phyloP scores from a whole-genome alignment of 2,888 invertebrate species.

The Agonopterix heracliana region DNA sequence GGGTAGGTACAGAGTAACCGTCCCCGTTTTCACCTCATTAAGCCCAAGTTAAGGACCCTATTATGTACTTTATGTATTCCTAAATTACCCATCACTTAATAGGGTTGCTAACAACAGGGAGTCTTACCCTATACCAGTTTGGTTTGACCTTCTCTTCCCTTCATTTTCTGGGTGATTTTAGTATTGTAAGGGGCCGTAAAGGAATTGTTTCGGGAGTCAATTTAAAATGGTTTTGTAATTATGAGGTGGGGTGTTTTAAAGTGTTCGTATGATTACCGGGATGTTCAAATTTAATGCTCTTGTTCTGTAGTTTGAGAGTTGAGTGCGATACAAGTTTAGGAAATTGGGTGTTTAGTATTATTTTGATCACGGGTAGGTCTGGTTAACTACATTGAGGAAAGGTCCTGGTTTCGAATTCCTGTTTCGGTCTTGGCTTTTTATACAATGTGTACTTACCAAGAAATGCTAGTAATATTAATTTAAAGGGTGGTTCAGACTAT shows the following conservation, averaged over 20 bases:
- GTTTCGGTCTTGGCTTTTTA: too few relatives aligned
- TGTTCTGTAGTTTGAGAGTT: constrained; percentile 25
- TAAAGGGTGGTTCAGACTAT: too few relatives aligned
- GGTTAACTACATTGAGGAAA: too few relatives aligned
- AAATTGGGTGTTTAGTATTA: constrained; percentile 1
- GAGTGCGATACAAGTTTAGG: constrained; percentile 31
- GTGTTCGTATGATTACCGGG: constrained; percentile 67
- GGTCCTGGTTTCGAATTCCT: too few relatives aligned
- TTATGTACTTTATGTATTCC: constrained; percentile 76
- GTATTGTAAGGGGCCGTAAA: constrained; percentile 7
- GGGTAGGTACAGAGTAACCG: constrained; percentile 46
- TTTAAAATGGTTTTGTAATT: constrained; percentile 34
- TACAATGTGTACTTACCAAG: too few relatives aligned
- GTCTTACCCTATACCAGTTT: constrained; percentile 45
- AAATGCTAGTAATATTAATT: too few relatives aligned
- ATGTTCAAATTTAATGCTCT: constrained; percentile 69
- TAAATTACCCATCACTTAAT: constrained; percentile 76
- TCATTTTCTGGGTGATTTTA: constrained; percentile 11
- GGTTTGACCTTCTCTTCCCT: constrained; percentile 13
- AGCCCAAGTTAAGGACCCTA: constrained; percentile 68
- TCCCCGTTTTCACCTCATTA: constrained; percentile 73
- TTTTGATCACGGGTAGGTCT: too few relatives aligned
- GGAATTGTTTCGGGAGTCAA: constrained; percentile 20
- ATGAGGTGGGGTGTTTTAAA: constrained; percentile 62
- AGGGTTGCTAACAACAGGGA: constrained; percentile 55